These are phyloP conservation scores for Proterorhinus semilunaris DNA, from an alignment of 2,113 vertebrate genomes.

Conservation along the genomic window DNA sequence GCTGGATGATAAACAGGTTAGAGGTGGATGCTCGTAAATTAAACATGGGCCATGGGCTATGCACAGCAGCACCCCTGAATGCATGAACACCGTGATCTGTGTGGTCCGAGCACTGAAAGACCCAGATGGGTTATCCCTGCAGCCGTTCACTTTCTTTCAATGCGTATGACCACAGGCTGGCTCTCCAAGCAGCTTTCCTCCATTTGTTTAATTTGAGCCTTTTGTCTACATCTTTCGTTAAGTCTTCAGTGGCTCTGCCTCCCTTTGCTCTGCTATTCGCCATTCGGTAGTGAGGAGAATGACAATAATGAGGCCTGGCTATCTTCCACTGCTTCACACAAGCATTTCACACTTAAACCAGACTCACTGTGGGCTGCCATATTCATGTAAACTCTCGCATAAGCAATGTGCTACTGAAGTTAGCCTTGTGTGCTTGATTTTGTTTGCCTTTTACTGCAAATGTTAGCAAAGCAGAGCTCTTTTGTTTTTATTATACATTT, in stretches of 20 bases:
- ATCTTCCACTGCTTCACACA: constrained; percentile 70
- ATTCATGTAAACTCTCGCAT: constrained; percentile 32
- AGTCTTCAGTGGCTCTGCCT: constrained; percentile 68
- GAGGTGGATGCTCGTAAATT: constrained; percentile 30
- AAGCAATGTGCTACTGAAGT: constrained; percentile 61
- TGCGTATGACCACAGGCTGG: constrained; percentile 64
- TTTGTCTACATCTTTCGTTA: constrained; percentile 64
- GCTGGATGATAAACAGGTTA: constrained; percentile 22
- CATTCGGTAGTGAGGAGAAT: constrained; percentile 79
- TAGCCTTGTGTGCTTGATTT: constrained; percentile 64
- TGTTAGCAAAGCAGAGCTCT: constrained; percentile 33
- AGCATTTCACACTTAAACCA: constrained; percentile 60
- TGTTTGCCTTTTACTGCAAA: constrained; percentile 44
- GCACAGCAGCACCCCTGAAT: constrained; percentile 56
- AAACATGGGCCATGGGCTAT: constrained; percentile 27
- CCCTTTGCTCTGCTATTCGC: constrained; percentile 61
- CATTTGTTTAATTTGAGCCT: constrained; percentile 77
- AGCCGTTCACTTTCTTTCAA: constrained; percentile 67
- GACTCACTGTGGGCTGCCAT: constrained; percentile 23
- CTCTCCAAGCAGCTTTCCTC: constrained; percentile 72
- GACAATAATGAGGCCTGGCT: constrained; percentile 80
- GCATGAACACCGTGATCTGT: constrained; percentile 65
- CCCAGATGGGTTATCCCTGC: constrained; percentile 67
- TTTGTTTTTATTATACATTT: constrained; percentile 62
- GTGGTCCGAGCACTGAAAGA: constrained; percentile 75